Evolutionary conservation across 2,888 invertebrate species (phyloP).

Genomic region (Biston betularia): DNA sequence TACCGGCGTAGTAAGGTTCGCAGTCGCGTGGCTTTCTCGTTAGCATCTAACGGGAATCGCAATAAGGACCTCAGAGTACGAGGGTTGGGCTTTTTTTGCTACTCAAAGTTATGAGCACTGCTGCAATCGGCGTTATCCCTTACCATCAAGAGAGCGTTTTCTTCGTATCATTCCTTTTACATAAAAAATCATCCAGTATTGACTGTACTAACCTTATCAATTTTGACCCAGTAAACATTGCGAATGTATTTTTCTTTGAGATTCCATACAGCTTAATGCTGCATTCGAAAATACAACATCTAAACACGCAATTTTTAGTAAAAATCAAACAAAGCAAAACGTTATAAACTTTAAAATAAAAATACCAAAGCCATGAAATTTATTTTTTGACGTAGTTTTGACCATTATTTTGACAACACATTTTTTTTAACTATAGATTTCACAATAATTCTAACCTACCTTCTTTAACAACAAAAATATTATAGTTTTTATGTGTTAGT

Average conservation of each 20-base stretch:
- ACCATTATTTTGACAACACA: no score
- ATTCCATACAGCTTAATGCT: conserved; percentile 15
- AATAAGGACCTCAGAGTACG: no score
- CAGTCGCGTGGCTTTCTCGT: no score
- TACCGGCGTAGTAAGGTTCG: no score
- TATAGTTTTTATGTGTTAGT: no score
- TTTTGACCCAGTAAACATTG: conserved; percentile 62
- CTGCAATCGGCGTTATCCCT: no score
- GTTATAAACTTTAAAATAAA: not conserved
- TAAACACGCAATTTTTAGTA: conserved; percentile 1
- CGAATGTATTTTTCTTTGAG: not conserved
- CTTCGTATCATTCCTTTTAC: no score
- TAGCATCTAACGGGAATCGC: no score
- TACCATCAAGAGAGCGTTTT: no score
- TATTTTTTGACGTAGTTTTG: not conserved
- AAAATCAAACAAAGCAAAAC: not conserved
- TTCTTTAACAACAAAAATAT: not conserved
- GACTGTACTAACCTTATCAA: conserved; percentile 58
- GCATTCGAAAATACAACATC: not conserved
- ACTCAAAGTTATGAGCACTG: no score
- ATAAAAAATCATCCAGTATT: no score
- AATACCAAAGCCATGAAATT: conserved; percentile 3
- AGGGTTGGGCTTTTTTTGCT: no score
- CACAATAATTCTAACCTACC: not conserved
- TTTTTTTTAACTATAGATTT: not conserved